These are phyloP conservation scores for Prunella strophiata DNA, from an alignment of 2,797 vertebrate species.

Conservation along the genomic window DNA sequence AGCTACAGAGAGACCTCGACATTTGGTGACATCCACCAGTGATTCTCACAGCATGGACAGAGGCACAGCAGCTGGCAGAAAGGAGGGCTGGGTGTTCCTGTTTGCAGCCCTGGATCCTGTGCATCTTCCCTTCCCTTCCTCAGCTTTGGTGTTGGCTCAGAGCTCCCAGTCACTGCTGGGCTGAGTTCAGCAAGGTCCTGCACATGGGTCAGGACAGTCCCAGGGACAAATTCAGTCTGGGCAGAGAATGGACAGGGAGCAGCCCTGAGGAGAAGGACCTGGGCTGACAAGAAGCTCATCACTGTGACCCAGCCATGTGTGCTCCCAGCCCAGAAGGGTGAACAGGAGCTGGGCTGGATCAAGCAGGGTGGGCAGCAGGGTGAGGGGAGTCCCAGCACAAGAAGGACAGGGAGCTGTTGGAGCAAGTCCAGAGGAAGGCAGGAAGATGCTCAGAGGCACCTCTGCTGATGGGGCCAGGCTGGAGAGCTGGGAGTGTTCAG, in stretches of 20 bases:
- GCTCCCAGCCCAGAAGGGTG: background rate
- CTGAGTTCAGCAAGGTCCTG: background rate
- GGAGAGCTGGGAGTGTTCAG: background rate
- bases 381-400: too few relatives aligned
- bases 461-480: background rate
- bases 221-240: background rate
- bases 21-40: background rate
- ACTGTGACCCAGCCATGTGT: background rate
- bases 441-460: background rate
- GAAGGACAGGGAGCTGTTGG: background rate
- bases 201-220: background rate
- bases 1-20: too few relatives aligned
- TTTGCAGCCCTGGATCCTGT: background rate
- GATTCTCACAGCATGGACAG: accelerated
- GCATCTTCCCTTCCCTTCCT: background rate
- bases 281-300: background rate
- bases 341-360: background rate
- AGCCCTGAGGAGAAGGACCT: background rate
- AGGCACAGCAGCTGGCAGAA: background rate
- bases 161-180: background rate
- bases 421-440: background rate
- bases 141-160: background rate
- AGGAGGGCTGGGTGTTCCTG: background rate
- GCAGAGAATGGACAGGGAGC: background rate
- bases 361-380: background rate